A percentile compares a stretch with the other conserved stretches of the same genome.
Evolutionary conservation across 2,113 vertebrate genomes (phyloP).

Genomic region (Neogale vison): DNA sequence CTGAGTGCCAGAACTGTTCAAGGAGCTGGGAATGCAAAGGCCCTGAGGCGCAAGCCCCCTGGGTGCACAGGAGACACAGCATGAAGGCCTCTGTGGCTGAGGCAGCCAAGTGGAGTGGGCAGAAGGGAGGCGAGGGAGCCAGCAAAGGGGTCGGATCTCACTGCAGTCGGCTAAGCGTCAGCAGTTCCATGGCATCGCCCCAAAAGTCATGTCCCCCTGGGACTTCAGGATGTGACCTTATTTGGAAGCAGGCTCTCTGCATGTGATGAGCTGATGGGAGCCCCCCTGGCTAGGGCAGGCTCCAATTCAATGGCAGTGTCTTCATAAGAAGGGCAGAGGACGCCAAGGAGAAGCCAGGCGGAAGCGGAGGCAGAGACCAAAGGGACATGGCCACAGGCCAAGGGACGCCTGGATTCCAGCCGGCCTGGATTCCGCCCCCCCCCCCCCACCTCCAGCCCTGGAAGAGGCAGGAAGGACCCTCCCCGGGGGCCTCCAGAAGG

Average conservation of each 20-base stretch:
- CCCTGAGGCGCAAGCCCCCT: background rate
- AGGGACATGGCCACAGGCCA: background rate
- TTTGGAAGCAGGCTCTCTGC: background rate
- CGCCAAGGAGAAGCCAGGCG: no score
- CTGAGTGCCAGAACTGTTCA: no score
- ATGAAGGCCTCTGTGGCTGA: fast-evolving
- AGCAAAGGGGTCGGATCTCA: no score
- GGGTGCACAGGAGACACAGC: fast-evolving
- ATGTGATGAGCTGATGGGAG: background rate
- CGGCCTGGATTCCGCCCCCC: no score
- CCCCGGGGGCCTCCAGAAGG: background rate
- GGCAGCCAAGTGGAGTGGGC: no score
- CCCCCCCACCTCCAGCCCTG: fast-evolving
- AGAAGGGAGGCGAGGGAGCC: background rate
- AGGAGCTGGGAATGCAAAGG: background rate
- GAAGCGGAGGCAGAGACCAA: background rate
- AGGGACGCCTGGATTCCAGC: background rate
- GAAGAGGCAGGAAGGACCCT: no score
- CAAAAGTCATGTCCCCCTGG: background rate
- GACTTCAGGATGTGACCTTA: background rate
- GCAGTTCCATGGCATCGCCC: background rate
- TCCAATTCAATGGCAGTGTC: background rate
- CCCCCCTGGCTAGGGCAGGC: background rate
- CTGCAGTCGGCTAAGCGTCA: fast-evolving
- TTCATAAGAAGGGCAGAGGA: background rate